Conservation (phyloP, 2,888 invertebrate species). For the Stenotaenia linearis region DNA sequence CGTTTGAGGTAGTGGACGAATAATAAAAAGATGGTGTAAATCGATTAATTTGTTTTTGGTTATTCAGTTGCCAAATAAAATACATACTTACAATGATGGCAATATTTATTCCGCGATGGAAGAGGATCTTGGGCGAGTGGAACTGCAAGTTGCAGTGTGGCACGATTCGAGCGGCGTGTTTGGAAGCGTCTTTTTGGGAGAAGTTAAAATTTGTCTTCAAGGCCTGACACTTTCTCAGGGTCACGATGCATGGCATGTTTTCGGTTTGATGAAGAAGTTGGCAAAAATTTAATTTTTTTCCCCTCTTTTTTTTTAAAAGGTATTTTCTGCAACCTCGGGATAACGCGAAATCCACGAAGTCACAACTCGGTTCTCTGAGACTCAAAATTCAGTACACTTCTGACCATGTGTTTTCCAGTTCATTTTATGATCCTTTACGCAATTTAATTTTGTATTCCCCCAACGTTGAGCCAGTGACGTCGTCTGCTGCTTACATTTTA, state of each 20-base stretch:
- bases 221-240: constrained; percentile 61
- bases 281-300: too few relatives aligned
- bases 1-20: constrained; percentile 57
- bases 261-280: too few relatives aligned
- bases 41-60: neutral
- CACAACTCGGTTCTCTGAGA: constrained; percentile 71
- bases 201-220: constrained; percentile 71
- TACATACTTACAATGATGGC: constrained; percentile 31
- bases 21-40: neutral
- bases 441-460: constrained; percentile 69
- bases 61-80: constrained; percentile 35
- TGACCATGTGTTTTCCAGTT: constrained; percentile 79
- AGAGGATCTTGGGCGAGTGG: constrained; percentile 30
- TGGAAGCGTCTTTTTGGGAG: constrained; percentile 79
- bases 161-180: constrained; percentile 73
- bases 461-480: constrained; percentile 53
- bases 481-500: constrained; percentile 55
- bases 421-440: constrained; percentile 70
- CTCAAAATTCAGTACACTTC: constrained; percentile 81
- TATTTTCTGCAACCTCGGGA: constrained; percentile 68
- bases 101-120: constrained; percentile 32
- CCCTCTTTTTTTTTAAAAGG: too few relatives aligned
- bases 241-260: constrained; percentile 72
- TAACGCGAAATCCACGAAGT: constrained; percentile 50
- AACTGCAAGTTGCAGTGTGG: constrained; percentile 72